Evolutionary conservation across 2,888 invertebrate species (phyloP).

Genomic region (Microctonus brassicae): DNA sequence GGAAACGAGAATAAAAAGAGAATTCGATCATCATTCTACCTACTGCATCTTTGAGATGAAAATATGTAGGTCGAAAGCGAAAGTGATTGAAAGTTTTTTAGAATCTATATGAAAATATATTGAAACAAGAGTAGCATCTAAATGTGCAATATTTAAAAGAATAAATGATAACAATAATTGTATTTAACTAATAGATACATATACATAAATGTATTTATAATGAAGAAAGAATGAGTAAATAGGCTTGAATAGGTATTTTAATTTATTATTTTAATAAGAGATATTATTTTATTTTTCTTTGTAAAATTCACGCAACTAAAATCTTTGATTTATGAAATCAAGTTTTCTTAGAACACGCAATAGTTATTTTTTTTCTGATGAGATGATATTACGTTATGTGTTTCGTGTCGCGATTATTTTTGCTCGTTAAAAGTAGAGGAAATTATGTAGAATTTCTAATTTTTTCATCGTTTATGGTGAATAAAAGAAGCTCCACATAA

Average conservation of each 20-base stretch:
- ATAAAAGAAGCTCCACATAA: not conserved
- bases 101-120: not conserved
- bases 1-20: not conserved
- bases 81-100: slow-evolving; percentile 11
- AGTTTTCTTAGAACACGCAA: not conserved
- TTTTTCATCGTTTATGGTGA: not conserved
- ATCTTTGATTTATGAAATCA: not conserved
- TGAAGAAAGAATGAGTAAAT: not conserved
- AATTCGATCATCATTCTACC: not conserved
- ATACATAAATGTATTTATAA: not conserved
- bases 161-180: not conserved
- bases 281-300: not conserved
- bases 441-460: not conserved
- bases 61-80: slow-evolving; percentile 18
- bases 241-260: not conserved
- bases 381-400: too few relatives aligned
- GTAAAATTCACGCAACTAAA: not conserved
- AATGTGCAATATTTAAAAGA: not conserved
- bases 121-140: not conserved
- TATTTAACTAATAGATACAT: not conserved
- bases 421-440: not conserved
- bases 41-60: slow-evolving; percentile 1
- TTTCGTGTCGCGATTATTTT: not conserved
- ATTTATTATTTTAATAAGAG: not conserved
- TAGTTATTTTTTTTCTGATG: not conserved